Evolutionary conservation across 2,888 invertebrate genomes (phyloP).

Genomic region (Mongoloraphidia duomilia): DNA sequence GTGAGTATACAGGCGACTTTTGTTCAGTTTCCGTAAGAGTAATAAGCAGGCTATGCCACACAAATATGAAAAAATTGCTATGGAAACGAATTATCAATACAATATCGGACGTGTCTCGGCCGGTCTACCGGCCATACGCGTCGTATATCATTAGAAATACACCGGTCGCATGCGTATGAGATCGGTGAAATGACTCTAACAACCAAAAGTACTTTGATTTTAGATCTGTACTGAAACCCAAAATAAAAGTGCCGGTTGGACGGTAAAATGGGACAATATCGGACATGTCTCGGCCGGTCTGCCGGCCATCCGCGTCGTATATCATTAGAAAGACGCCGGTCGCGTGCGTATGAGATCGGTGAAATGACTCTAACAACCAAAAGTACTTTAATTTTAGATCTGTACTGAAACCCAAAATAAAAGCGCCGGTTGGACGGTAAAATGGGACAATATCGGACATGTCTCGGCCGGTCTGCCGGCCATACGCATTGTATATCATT

Average conservation of each 20-base stretch:
- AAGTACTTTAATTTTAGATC: no score
- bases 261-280: conserved; percentile 52
- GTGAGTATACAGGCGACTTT: conserved; percentile 27
- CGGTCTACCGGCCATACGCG: background rate
- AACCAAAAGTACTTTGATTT: no score
- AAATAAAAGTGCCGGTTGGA: conserved; percentile 59
- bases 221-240: conserved; percentile 68
- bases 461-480: background rate
- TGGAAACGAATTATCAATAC: background rate
- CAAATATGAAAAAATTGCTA: background rate
- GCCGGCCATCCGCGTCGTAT: background rate
- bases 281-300: background rate
- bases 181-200: background rate
- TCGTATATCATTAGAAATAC: background rate
- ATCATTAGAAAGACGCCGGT: background rate
- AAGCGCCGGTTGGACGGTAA: conserved; percentile 62
- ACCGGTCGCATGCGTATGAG: no score
- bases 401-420: conserved; percentile 59
- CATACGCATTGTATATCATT: background rate
- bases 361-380: background rate
- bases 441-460: conserved; percentile 41
- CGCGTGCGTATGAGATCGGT: no score
- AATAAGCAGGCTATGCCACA: no score
- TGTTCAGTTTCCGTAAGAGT: background rate
- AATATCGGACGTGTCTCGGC: background rate